Evolutionary conservation across 2,113 vertebrate species (phyloP), one percentile per base, ranked within the genome.

Genomic region (Pseudonaja textilis): DNA sequence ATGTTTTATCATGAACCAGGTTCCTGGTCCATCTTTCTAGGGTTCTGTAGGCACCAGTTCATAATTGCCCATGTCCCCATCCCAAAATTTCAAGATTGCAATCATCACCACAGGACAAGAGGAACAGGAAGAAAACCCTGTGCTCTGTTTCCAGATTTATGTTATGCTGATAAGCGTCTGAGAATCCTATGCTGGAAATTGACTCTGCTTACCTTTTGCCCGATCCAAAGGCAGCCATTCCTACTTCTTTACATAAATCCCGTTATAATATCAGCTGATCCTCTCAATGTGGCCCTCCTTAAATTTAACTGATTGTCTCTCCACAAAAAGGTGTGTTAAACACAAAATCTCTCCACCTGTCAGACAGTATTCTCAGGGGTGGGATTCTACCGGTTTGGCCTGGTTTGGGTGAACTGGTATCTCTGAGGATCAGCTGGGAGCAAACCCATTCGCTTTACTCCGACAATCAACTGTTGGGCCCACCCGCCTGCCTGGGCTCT

Each of bases 201-300:
- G 50, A 42, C 10, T 7, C 7, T 14, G 23, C 3, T 20, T 3
- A 39, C 34, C n/a, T 54, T 39, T 91, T 34, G n/a, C 39, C 34
- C 56, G 23, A 42, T 91, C 52, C 52, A 34, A 64, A 74, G 3
- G 18, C 3, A 81, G 89, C 89, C 29, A 55, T 45, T 69, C 81
- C 96, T 92, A 89, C 87, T 92, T 50, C 90, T 95, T 91, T 92
- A 91, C 50, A 74, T 91, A 34, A 56, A 45, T 47, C 5, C 23
- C 26, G 16, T 56, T 16, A n/a, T 74, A 16, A 20, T 22, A 55
- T 87, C 25, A 54, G 3, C 52, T 52, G 47, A 92, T 95, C 34
- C 47, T 86, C 88, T 12, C 11, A 1, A 11, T 50, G 89, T 61
- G 29, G 26, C 23, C n/a, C 39, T 64, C 69, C 5, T 18, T 74